phyloP scores from a whole-genome alignment of 2,113 vertebrate genomes.

The Entelurus aequoreus region DNA sequence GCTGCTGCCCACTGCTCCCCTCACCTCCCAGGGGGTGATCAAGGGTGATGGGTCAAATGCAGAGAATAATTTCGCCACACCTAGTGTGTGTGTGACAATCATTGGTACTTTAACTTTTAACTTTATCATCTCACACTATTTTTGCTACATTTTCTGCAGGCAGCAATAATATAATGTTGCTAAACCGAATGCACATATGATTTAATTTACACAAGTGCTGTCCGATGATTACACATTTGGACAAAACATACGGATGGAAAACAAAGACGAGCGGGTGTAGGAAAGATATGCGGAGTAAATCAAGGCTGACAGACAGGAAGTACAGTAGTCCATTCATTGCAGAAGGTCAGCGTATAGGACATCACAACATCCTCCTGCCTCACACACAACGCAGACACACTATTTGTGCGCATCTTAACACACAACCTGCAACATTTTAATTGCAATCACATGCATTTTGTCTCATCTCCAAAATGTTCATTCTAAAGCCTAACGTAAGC shows the following conservation, averaged over 20 bases:
- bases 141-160: no score
- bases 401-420: slow-evolving; percentile 20
- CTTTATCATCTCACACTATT: no score
- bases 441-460: not conserved
- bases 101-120: no score
- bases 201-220: not conserved
- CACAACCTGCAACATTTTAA: not conserved
- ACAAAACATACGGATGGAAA: not conserved
- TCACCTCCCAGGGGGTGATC: no score
- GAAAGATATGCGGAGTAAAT: slow-evolving; percentile 23
- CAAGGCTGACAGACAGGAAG: slow-evolving; percentile 23
- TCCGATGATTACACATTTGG: not conserved
- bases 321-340: slow-evolving; percentile 29
- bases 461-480: not conserved
- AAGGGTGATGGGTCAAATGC: no score
- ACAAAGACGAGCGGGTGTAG: slow-evolving; percentile 8
- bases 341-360: slow-evolving; percentile 43
- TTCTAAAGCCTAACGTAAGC: not conserved
- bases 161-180: no score
- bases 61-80: no score
- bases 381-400: slow-evolving; percentile 17
- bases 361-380: slow-evolving; percentile 39
- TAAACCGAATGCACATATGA: not conserved
- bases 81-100: no score
- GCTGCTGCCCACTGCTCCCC: no score